Percentiles rank a stretch among this genome's conserved stretches.
Evolutionary conservation across 2,113 vertebrate genomes (phyloP).

Genomic region (Callionymus lyra): DNA sequence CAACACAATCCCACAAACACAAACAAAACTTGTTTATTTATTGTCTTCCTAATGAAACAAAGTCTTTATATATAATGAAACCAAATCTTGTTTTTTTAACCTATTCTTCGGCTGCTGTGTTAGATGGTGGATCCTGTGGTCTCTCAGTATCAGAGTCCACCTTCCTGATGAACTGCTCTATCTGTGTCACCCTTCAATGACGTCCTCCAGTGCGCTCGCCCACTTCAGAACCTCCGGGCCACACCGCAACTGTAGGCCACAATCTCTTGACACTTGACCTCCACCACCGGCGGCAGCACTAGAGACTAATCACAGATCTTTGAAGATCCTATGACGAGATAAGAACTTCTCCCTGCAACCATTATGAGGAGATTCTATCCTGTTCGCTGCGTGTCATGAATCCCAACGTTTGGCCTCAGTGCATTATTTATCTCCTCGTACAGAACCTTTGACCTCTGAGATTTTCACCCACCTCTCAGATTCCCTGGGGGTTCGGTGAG

Average conservation of each 20-base stretch:
- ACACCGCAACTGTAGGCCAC: neutral
- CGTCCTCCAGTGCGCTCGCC: too few relatives aligned
- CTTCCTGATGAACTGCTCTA: too few relatives aligned
- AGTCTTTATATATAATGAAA: too few relatives aligned
- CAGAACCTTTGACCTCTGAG: conserved; percentile 43
- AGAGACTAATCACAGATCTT: conserved; percentile 51
- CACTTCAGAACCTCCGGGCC: conserved; percentile 1
- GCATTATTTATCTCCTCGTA: conserved; percentile 57
- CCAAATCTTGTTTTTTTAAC: too few relatives aligned
- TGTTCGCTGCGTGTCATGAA: conserved; percentile 19
- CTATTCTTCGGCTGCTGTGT: too few relatives aligned
- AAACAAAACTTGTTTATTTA: too few relatives aligned
- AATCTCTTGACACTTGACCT: conserved; percentile 21
- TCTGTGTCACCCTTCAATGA: too few relatives aligned
- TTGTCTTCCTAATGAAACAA: too few relatives aligned
- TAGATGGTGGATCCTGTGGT: too few relatives aligned
- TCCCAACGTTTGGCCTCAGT: conserved; percentile 30
- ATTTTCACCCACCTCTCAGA: conserved; percentile 43
- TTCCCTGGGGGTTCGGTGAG: conserved; percentile 32
- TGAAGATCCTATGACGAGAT: conserved; percentile 37
- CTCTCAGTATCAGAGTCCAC: too few relatives aligned
- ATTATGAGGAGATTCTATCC: conserved; percentile 52
- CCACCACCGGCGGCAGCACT: conserved; percentile 13
- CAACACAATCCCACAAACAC: too few relatives aligned
- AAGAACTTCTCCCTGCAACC: conserved; percentile 40